A percentile compares a stretch with the other conserved stretches of the same genome.
phyloP scores from a whole-genome alignment of 2,113 vertebrate species.

The Pelecanoides urinatrix region DNA sequence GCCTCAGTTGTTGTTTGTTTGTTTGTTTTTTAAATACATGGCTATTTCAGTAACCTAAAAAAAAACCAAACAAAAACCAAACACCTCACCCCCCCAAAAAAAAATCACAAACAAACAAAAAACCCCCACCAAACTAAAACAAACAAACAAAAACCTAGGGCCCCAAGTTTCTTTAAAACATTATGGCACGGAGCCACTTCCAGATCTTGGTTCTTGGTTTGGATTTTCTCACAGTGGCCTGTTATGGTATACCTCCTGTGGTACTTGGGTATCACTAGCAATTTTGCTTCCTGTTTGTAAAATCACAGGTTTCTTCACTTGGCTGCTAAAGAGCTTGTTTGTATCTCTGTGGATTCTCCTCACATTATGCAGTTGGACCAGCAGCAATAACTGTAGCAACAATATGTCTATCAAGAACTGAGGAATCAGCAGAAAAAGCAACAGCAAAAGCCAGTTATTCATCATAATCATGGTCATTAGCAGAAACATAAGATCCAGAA shows the following conservation, averaged over 20 bases:
- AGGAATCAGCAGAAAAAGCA: constrained; percentile 51
- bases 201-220: background rate
- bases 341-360: background rate
- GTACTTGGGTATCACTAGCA: background rate
- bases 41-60: background rate
- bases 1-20: background rate
- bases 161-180: background rate
- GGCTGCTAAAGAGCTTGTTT: background rate
- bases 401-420: constrained; percentile 5
- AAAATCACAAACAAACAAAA: background rate
- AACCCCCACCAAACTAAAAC: background rate
- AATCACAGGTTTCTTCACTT: background rate
- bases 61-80: background rate
- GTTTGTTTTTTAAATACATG: background rate
- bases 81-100: background rate
- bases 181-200: background rate
- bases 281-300: background rate
- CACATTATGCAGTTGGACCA: constrained; percentile 1
- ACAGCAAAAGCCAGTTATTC: constrained; percentile 21
- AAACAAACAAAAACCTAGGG: background rate
- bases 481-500: constrained; percentile 14
- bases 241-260: fast-evolving
- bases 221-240: background rate
- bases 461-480: constrained; percentile 43
- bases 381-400: background rate